Base-by-base conservation (phyloP, 1,140 invertebrate species). In the Araneus ventricosus region DNA sequence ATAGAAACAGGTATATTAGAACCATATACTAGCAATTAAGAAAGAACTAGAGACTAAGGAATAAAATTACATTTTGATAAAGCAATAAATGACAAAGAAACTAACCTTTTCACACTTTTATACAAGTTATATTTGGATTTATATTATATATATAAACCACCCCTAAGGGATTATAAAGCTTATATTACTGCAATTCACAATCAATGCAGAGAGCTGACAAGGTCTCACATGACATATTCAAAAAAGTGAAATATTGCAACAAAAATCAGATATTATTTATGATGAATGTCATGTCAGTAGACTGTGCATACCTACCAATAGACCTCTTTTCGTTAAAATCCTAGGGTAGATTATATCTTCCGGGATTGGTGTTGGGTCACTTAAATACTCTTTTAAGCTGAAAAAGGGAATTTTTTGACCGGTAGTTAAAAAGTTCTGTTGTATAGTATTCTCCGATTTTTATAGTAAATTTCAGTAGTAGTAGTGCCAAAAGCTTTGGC, bases 21-120 rank as follows among this genome's bases (percentile, higher is more conserved):
- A n/a, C 17, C 14, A 14, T 52, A 14, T 52, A 52, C 17, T 52
- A 52, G 14, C 45, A 52, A 52, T 14, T 52, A 2, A 17, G 14
- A 52, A 52, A n/a, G n/a, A n/a, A n/a, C n/a, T n/a, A n/a, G n/a
- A n/a, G n/a, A 52, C 17, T 52, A 10, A 1, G 17, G 45, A 52
- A 14, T 52, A 17, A 2, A 17, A 52, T 52, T 14, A 52, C 3
- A 52, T 0, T 52, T 45, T 52, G 10, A 14, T 1, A 52, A 52
- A 52, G 3, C 10, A 17, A 52, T 0, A 14, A 52, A 52, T 52
- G 45, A 52, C 45, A 14, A 4, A 52, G 59, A 37, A 39, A 90
- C 67, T 39, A 97, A 98, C 98, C 97, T 97, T 96, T 98, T 98
- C 17, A 99, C 98, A 95, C 98, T 99, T 95, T 99, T 99, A n/a